Evolutionary conservation across 2,797 vertebrate species (phyloP), one percentile per base, ranked within the genome.

Genomic region (Gadopsis marmoratus): DNA sequence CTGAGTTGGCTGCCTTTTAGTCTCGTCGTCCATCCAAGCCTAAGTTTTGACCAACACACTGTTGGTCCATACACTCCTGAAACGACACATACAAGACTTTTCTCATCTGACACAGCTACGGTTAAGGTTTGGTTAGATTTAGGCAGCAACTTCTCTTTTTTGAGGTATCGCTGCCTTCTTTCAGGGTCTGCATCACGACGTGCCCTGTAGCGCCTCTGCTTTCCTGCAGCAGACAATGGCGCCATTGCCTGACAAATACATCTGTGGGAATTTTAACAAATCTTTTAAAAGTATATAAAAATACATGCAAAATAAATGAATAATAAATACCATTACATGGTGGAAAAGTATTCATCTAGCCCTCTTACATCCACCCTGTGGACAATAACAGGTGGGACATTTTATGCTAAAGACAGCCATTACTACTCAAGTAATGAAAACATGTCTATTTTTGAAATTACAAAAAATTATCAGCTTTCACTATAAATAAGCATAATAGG

Each of bases 171-270:
- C 23, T 31, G 23, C 26, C 51, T 29, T 31, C 23, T 66, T 23
- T 43, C 51, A 31, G 26, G 26, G 1, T 69, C 21, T 35, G 19
- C 29, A 70, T 23, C 41, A 14, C 29, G 3, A 55, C 0, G 26
- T 5, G 12, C 41, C 39, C 53, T 45, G 23, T 55, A 41, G 11
- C 9, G 3, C n/a, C 8, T 4, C 13, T 26, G 64, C 48, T 53
- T 39, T 53, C 41, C 64, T 16, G 33, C 48, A 37, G 33, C 13
- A 16, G 33, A 51, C 21, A 53, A 4, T 8, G 8, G 8, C 1
- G 16, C n/a, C 48, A 53, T 54, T 54, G 9, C 50, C n/a, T 67
- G 48, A 67, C 35, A 39, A 67, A 35, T 29, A 54, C 11, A 54
- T 54, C 12, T 19, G 21, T 35, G n/a, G 11, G 0, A 3, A 11